phyloP scores from a whole-genome alignment of 2,797 vertebrate genomes.

The Enteromius fasciolatus region DNA sequence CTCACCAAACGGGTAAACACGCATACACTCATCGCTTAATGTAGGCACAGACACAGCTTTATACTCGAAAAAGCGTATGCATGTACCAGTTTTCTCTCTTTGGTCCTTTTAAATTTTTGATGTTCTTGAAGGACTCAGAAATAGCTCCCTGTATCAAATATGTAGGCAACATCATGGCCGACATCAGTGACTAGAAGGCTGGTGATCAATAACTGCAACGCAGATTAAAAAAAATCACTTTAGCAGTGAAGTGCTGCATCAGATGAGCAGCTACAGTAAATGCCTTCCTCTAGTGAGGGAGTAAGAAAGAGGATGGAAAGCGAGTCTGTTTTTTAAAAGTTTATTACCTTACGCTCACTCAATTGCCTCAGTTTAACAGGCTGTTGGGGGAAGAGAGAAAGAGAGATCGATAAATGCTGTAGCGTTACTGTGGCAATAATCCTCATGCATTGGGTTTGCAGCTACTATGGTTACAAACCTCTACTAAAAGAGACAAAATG shows the following conservation, averaged over 20 bases:
- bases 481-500: conserved; percentile 65
- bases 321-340: conserved; percentile 11
- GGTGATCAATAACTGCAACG: conserved; percentile 73
- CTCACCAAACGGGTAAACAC: conserved; percentile 94
- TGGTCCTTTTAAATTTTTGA: conserved; percentile 79
- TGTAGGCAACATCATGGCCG: conserved; percentile 75
- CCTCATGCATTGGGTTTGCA: conserved; percentile 60
- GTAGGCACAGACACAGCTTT: background rate
- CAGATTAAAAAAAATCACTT: conserved; percentile 56
- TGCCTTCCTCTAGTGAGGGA: conserved; percentile 30
- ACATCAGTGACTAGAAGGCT: conserved; percentile 54
- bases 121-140: conserved; percentile 81
- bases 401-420: conserved; percentile 63
- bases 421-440: conserved; percentile 65
- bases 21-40: conserved; percentile 55
- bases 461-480: conserved; percentile 65
- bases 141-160: conserved; percentile 83
- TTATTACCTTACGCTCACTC: conserved; percentile 43
- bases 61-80: conserved; percentile 17
- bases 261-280: conserved; percentile 31
- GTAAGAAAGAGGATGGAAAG: conserved; percentile 1
- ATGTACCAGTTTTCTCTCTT: conserved; percentile 34
- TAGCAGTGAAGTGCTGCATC: conserved; percentile 10
- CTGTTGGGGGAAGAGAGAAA: conserved; percentile 38
- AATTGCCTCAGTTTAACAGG: conserved; percentile 16